Evolutionary conservation across 2,888 invertebrate genomes (phyloP), one percentile per base, ranked within the genome.

Genomic region (Spisula solida): DNA sequence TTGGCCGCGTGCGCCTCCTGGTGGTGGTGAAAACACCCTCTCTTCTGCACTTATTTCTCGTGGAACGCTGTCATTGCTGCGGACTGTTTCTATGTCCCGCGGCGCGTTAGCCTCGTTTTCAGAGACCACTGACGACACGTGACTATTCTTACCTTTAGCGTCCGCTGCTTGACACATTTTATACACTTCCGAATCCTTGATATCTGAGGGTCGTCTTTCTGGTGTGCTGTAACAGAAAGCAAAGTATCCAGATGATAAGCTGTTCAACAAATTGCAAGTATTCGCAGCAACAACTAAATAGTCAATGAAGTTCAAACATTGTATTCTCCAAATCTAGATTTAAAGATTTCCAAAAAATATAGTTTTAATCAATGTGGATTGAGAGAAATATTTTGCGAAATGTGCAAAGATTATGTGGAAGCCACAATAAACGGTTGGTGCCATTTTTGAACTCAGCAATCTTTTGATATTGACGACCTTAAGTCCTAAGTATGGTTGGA

Each of bases 161-260:
- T 96, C 96, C 18, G 95, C 94, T 56, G 94, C 95, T 47, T 96
- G 95, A 66, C 96, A 95, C 93, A 96, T 95, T 91, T 93, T 94
- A 91, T 95, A 96, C 81, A 93, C 95, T 75, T 94, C 94, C 47
- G 95, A 96, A 85, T 95, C 94, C 75, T 94, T 94, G 56, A 95
- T 94, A 88, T 95, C 95, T 79, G 91, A 89, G 34, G 87, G 81
- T 48, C 93, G 88, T 88, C 93, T 92, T 66, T 93, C 93, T 82
- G 93, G 92, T 86, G 91, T 92, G 55, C 93, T 92, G 90, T 48
- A 86, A 81, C 51, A 66, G 25, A 66, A 18, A 66, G 60, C 60
- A 66, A 25, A n/a, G n/a, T 51, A 51, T 16, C 6, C 12, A 51
- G 1, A 51, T 51, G 12, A 51, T 5, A 8, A 51, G 4, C 1